phyloP scores from a whole-genome alignment of 2,888 invertebrate genomes.

The Bombylius major region DNA sequence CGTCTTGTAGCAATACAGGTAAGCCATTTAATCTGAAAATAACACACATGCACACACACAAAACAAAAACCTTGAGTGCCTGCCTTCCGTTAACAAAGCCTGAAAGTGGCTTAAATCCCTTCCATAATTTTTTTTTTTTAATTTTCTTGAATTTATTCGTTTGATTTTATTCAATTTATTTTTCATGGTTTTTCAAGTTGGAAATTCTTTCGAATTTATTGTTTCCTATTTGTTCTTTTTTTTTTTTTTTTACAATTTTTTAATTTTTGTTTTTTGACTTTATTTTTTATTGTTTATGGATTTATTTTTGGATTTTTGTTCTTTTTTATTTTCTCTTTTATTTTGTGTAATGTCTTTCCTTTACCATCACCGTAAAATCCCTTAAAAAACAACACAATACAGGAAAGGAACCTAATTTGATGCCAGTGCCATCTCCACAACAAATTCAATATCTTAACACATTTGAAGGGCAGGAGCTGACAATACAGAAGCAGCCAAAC shows the following conservation, averaged over 20 bases:
- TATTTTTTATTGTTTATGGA: not conserved
- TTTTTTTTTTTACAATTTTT: not conserved
- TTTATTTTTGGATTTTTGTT: not conserved
- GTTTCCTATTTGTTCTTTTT: not conserved
- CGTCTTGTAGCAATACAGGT: conserved; percentile 15
- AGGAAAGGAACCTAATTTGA: conserved; percentile 75
- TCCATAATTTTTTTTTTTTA: no score
- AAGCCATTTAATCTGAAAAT: not conserved
- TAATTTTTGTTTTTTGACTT: not conserved
- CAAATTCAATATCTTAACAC: conserved; percentile 92
- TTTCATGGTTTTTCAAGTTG: no score
- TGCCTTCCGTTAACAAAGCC: not conserved
- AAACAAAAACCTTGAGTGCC: not conserved
- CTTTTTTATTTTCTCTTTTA: not conserved
- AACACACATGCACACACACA: no score
- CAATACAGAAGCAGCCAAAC: conserved; percentile 92
- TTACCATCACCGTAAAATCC: not conserved
- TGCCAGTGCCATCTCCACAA: conserved; percentile 93
- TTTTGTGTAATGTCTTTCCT: not conserved
- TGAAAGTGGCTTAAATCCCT: no score
- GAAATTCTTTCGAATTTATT: no score
- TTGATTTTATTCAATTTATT: no score
- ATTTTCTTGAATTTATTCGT: no score
- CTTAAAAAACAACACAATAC: conserved; percentile 17
- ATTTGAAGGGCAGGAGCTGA: conserved; percentile 91